Evolutionary conservation across 2,113 vertebrate species (phyloP), one percentile per base, ranked within the genome.

Genomic region (Eolophus roseicapilla): DNA sequence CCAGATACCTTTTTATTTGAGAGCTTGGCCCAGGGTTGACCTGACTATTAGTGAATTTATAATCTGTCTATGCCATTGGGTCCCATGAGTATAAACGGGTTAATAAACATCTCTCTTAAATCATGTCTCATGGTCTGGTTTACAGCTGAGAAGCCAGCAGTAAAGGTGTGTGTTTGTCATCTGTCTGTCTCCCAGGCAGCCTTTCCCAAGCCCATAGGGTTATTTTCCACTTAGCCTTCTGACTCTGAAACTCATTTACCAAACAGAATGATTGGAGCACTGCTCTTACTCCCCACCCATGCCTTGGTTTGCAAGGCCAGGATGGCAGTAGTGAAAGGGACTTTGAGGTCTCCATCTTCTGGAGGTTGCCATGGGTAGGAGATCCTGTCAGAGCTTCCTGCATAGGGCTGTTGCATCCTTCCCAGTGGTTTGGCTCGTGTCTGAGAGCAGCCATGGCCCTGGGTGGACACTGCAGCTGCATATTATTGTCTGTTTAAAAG

Each of bases 341-440:
- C 47, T 39, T 25, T 25, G 41, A 83, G 35, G 9, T 62, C 9
- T 59, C 27, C 8, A 2, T 57, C 12, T 60, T 13, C 25, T 67
- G 71, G 50, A 52, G 41, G 4, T 35, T 62, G 43, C 50, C 0
- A 0, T 19, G 47, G 68, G 11, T 0, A 2, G 53, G 17, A 47
- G 17, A 37, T 68, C 12, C 9, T 0, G 5, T 43, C 62, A 49
- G 55, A 88, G 15, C 21, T 87, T 81, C 46, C 8, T 0, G 4
- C 25, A 3, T 0, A 7, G 46, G 16, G 2, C 15, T 78, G 28
- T 49, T 80, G 29, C 7, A 13, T 79, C 17, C 35, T 88, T 63
- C 59, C 67, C 17, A 6, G 29, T 35, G 20, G 5, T 53, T 68
- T 80, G 47, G 10, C 17, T 49, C 16, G 4, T 71, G 35, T 64